Evolutionary conservation across 2,797 vertebrate genomes (phyloP).

Genomic region (Lepidocolaptes lacrymiger): DNA sequence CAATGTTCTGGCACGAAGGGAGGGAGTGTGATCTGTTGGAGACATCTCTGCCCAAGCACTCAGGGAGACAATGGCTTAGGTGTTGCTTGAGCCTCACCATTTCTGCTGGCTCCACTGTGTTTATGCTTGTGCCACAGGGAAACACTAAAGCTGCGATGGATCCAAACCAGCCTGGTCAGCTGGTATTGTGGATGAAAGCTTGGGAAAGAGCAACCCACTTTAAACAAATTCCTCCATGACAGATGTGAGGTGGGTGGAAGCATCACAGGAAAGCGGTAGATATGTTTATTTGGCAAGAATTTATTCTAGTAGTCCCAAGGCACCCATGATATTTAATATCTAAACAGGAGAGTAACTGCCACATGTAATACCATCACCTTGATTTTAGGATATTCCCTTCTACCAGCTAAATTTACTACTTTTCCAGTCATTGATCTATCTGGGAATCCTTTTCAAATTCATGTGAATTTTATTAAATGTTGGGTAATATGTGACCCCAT

Average conservation of each 20-base stretch:
- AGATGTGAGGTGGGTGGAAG: neutral
- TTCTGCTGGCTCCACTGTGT: neutral
- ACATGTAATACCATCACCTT: neutral
- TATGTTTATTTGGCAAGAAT: slow-evolving; percentile 11
- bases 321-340: neutral
- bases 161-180: neutral
- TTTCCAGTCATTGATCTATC: neutral
- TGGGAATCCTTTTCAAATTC: slow-evolving; percentile 34
- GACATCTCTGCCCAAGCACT: neutral
- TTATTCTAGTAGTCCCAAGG: neutral
- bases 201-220: neutral
- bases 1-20: neutral
- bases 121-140: neutral
- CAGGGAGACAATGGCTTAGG: accelerated
- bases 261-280: neutral
- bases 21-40: neutral
- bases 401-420: neutral
- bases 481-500: slow-evolving; percentile 48
- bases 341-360: neutral
- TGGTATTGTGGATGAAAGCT: neutral
- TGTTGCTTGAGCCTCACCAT: neutral
- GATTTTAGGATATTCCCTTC: neutral
- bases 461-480: slow-evolving; percentile 58
- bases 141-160: neutral
- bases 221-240: neutral